A percentile compares a stretch with the other conserved stretches of the same genome.
Conservation (phyloP, 2,113 vertebrate genomes). For the Mus pahari region DNA sequence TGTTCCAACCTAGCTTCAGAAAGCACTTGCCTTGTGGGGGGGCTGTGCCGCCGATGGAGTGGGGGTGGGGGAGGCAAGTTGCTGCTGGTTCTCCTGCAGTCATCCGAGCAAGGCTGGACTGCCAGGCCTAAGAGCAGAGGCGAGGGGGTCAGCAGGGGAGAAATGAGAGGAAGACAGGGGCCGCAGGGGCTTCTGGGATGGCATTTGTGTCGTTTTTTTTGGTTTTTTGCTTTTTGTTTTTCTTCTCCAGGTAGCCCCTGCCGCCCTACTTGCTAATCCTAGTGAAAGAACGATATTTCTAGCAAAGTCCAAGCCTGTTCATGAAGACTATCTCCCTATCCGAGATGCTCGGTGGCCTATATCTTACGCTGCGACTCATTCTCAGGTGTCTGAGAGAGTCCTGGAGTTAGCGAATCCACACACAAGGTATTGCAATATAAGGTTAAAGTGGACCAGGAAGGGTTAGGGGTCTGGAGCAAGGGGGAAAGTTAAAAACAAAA, state of each 20-base stretch:
- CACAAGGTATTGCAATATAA: conserved; percentile 74
- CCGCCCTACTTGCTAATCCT: conserved; percentile 36
- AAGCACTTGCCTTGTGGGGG: not conserved
- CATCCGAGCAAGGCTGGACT: not conserved
- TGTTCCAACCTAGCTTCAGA: not conserved
- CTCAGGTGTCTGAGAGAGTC: conserved; percentile 72
- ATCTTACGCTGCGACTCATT: conserved; percentile 54
- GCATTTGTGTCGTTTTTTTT: not conserved
- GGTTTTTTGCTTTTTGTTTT: not conserved
- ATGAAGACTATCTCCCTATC: not conserved
- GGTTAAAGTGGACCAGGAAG: not conserved
- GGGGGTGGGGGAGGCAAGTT: not conserved
- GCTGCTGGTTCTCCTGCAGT: not conserved
- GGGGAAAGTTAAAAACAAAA: not conserved
- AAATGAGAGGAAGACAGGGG: not conserved
- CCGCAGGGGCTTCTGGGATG: not conserved
- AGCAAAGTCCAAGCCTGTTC: conserved; percentile 72
- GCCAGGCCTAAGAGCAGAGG: not conserved
- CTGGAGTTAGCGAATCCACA: conserved; percentile 78
- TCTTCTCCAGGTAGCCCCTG: conserved; percentile 59
- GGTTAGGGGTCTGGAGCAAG: not conserved
- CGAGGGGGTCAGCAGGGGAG: not conserved
- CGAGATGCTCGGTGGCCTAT: conserved; percentile 79
- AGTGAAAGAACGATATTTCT: conserved; percentile 76
- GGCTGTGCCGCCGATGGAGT: not conserved